Evolutionary conservation across 1,140 invertebrate genomes (phyloP), one percentile per base, ranked within the genome.

Genomic region (Zaprionus inermis): DNA sequence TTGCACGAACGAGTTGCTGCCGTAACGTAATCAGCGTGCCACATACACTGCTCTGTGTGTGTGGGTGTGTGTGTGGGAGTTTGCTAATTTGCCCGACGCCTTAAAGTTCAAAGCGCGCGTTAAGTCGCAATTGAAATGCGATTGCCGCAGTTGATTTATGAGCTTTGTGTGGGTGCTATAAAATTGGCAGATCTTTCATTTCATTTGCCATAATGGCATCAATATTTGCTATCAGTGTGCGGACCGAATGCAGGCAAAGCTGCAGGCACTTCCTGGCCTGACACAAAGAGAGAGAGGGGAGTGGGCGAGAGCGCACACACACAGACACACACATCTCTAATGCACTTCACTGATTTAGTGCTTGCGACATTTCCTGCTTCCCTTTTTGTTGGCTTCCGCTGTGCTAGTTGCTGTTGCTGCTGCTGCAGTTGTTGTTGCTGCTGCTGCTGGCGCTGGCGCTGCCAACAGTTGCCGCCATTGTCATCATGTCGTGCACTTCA

Each of bases 341-440:
- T 84, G 80, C 84, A 89, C 77, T 88, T 84, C 78, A 88, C 74
- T 89, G 80, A 88, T 89, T 88, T 89, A 81, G 65, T 89, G 84
- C 80, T 89, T 80, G 84, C 74, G 34, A 80, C 84, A 88, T 89
- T 89, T 88, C 84, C 84, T 69, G 74, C 71, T 89, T 89, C 84
- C 82, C 67, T 72, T 74, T 86, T 83, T 79, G 76, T 69, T 73
- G 66, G 60, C 65, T 80, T 88, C 76, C 68, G 69, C 60, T 75
- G 71, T 56, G 24, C 52, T 24, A 51, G 54, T 65, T 60, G 38
- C 18, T 63, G 58, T 20, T 65, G 34, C 32, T 60, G 38, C n/a
- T 63, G 58, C n/a, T 65, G 44, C 18, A 56, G 52, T 32, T 60
- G 28, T 28, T 52, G 69, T 22, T 60, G 64, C 30, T 41, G 58